Base-by-base conservation (phyloP, 2,888 invertebrate genomes). In the Marasmarcha lunaedactyla region DNA sequence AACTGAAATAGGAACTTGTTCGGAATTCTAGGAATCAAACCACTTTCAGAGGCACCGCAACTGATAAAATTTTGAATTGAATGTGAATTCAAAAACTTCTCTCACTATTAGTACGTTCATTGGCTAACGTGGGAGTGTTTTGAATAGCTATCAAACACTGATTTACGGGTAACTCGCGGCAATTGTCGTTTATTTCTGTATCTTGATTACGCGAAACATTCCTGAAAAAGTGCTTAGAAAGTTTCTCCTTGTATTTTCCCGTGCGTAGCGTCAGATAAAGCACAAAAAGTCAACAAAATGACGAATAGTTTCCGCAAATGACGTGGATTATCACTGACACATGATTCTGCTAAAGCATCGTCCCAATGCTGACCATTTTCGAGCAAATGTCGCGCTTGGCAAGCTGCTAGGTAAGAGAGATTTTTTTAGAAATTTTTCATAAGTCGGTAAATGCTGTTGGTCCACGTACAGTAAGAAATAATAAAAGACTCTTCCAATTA, bases 351-450 rank as follows among this genome's bases (percentile, higher is more conserved):
- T 42, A 25, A 25, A 25, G 25, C 25, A 9, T 47, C 43, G 42
- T 52, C 50, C 62, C 63, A 68, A 40, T 45, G 40, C n/a, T n/a
- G n/a, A 46, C 65, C 62, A 40, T 60, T 53, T 45, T 66, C 57
- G 12, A 63, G 46, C 49, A 25, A 25, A 25, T 25, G 25, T 6
- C 5, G 44, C 25, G 49, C 51, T 34, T 41, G 40, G 44, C 59
- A 60, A 40, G 58, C 58, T 36, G 47, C 47, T 49, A 67, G 14
- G 56, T 58, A 1, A 44, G 39, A 46, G 50, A 47, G 3, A 48
- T 26, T 33, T 44, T 36, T 36, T 55, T 52, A 38, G 59, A 43
- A 4, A 64, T 50, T 33, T 47, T 63, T 48, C 46, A 49, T 10
- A 65, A 43, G 37, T 46, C 40, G 34, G 15, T 14, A 48, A 62